Conservation (phyloP, 2,888 invertebrate species). For the Nomada hirtipes region DNA sequence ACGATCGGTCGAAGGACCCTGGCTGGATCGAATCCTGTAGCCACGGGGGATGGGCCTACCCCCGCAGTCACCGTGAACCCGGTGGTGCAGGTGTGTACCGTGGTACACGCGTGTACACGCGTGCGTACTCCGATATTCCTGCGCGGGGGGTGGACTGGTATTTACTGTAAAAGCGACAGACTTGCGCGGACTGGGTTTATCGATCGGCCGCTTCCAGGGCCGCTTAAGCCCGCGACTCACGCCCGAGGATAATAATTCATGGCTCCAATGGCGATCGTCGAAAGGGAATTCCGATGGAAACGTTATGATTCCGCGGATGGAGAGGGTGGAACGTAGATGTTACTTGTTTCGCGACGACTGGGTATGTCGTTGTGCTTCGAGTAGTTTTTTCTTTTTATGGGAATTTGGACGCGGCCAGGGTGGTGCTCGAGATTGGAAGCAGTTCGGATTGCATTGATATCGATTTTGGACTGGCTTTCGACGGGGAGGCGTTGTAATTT, state of each 20-base stretch:
- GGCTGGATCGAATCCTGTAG: slow-evolving; percentile 57
- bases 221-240: slow-evolving; percentile 72
- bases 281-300: slow-evolving; percentile 64
- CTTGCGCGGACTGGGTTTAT: slow-evolving; percentile 79
- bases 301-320: slow-evolving; percentile 31
- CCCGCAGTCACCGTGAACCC: slow-evolving; percentile 34
- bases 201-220: slow-evolving; percentile 78
- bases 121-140: slow-evolving; percentile 58
- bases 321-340: too few species aligned
- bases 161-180: slow-evolving; percentile 75
- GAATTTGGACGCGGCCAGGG: too few species aligned
- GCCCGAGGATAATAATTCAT: slow-evolving; percentile 75
- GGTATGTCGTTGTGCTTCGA: too few species aligned
- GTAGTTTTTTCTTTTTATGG: too few species aligned
- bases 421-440: too few species aligned
- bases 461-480: too few species aligned
- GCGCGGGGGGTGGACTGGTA: slow-evolving; percentile 48
- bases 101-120: slow-evolving; percentile 60
- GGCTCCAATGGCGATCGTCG: slow-evolving; percentile 67
- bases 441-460: too few species aligned
- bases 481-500: too few species aligned
- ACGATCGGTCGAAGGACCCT: slow-evolving; percentile 48
- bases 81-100: slow-evolving; percentile 56
- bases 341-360: too few species aligned
- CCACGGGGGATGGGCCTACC: slow-evolving; percentile 52